Percentiles rank a stretch among this genome's conserved stretches.
These are phyloP conservation scores for Matsumurasca onukii DNA, from an alignment of 1,140 invertebrate species.

Conservation along the genomic window DNA sequence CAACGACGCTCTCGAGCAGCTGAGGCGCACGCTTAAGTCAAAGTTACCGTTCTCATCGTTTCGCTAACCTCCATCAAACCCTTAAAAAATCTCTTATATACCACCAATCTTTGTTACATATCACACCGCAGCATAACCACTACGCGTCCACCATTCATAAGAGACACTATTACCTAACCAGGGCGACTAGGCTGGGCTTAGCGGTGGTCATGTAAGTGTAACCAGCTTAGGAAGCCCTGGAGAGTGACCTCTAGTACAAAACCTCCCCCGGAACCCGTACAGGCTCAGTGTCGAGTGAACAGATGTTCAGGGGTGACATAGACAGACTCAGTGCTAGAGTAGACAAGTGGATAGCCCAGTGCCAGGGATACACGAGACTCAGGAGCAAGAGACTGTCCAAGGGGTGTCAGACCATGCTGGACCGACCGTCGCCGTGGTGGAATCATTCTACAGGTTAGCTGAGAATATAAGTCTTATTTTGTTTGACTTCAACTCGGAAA, in stretches of 20 bases:
- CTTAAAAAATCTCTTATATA: no score
- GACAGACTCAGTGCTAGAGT: conserved; percentile 14
- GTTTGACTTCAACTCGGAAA: conserved; percentile 1
- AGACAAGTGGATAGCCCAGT: conserved; percentile 25
- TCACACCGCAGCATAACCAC: no score
- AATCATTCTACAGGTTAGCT: no score
- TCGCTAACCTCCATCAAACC: no score
- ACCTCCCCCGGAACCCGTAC: not conserved
- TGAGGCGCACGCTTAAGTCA: no score
- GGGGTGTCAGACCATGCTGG: conserved; percentile 30
- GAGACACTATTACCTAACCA: no score
- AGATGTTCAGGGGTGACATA: not conserved
- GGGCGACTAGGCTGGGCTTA: no score
- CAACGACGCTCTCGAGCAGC: no score
- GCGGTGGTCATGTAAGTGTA: no score
- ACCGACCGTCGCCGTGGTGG: not conserved
- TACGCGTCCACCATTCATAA: no score
- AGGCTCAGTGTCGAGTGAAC: not conserved
- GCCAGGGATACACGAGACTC: conserved; percentile 17
- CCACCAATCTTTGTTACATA: no score
- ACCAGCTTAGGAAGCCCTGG: conserved; percentile 12
- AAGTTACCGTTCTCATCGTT: no score
- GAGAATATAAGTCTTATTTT: not conserved
- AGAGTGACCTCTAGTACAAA: not conserved
- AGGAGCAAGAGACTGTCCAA: conserved; percentile 18